Evolutionary conservation across 2,797 vertebrate genomes (phyloP).

Genomic region (Pangasius mekongensis): DNA sequence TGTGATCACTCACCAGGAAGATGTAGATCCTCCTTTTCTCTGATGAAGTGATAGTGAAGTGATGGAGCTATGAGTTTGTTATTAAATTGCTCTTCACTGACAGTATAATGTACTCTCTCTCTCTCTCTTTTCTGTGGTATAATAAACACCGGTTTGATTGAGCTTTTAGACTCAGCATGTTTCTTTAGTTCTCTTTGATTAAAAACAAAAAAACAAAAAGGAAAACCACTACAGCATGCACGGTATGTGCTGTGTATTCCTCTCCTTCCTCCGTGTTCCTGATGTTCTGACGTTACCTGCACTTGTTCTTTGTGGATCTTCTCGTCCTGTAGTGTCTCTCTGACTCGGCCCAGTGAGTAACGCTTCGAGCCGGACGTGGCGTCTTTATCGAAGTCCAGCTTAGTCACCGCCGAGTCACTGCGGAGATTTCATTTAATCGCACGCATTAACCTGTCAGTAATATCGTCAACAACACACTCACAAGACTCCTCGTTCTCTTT

Average conservation of each 20-base stretch:
- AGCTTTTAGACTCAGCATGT: background rate
- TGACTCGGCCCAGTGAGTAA: slow-evolving; percentile 81
- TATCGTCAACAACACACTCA: background rate
- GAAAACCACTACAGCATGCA: too few species aligned
- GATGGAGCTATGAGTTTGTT: background rate
- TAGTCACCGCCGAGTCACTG: slow-evolving; percentile 91
- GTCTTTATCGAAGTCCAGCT: slow-evolving; percentile 94
- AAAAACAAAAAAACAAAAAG: too few species aligned
- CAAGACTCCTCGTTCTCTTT: background rate
- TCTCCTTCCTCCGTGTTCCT: background rate
- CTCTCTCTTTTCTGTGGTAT: background rate
- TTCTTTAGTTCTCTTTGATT: background rate
- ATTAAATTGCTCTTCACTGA: background rate
- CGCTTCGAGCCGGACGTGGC: slow-evolving; percentile 83
- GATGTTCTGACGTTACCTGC: slow-evolving; percentile 76
- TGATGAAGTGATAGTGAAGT: too few species aligned
- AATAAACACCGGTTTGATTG: background rate
- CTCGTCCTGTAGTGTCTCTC: slow-evolving; percentile 78
- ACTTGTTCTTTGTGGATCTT: slow-evolving; percentile 78
- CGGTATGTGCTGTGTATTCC: background rate
- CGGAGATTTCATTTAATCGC: slow-evolving; percentile 1
- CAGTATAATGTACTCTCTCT: too few species aligned
- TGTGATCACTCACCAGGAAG: too few species aligned
- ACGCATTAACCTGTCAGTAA: background rate
- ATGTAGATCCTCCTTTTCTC: too few species aligned